Conservation (phyloP, 2,888 invertebrate genomes). For the Busseola fusca region DNA sequence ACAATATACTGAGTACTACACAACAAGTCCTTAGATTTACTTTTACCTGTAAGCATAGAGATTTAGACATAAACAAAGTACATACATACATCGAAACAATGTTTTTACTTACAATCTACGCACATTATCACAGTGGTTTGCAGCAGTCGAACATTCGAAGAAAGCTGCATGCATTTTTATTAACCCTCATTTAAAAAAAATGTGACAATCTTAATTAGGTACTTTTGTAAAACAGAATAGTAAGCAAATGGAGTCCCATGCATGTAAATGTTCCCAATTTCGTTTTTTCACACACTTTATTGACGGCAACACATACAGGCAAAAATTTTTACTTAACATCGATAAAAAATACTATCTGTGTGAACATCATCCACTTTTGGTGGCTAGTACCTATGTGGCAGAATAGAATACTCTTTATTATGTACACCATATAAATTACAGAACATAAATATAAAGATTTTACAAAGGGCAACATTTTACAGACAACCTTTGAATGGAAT, state of each 20-base stretch:
- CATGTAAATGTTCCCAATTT: neutral
- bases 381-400: too few species aligned
- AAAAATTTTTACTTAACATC: too few species aligned
- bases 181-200: conserved; percentile 22
- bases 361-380: too few species aligned
- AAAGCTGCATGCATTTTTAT: conserved; percentile 44
- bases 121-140: conserved; percentile 68
- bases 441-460: too few species aligned
- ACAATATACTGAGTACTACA: conserved; percentile 40
- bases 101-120: conserved; percentile 62
- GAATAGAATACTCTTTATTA: too few species aligned
- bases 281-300: too few species aligned
- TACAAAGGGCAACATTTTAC: too few species aligned
- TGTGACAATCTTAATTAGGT: conserved; percentile 7
- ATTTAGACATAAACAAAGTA: conserved; percentile 44
- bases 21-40: conserved; percentile 28
- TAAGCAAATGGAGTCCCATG: conserved; percentile 18
- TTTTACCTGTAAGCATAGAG: conserved; percentile 41
- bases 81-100: conserved; percentile 45
- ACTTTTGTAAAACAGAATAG: conserved; percentile 17
- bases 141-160: conserved; percentile 46
- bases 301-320: too few species aligned
- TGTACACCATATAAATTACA: too few species aligned
- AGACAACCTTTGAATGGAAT: too few species aligned
- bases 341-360: too few species aligned